Evolutionary conservation across 2,797 vertebrate species (phyloP).

Genomic region (Spheniscus humboldti): DNA sequence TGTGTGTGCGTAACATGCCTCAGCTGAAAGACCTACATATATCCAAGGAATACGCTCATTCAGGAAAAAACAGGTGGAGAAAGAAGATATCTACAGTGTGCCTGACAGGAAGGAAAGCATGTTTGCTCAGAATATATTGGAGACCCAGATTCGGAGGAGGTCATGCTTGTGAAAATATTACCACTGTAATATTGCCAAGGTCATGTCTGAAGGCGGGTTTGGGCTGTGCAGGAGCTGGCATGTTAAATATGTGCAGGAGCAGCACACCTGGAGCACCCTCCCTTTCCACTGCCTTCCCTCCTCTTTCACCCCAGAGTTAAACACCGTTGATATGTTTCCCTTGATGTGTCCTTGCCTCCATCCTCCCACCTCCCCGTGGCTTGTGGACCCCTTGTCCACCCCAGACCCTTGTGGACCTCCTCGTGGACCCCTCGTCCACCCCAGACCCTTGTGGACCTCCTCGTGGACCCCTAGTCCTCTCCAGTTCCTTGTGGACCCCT

Average conservation of each 20-base stretch:
- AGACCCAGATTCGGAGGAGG: conserved; percentile 13
- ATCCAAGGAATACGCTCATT: neutral
- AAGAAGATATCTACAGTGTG: conserved; percentile 6
- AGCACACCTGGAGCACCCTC: neutral
- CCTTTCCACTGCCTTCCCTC: neutral
- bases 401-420: neutral
- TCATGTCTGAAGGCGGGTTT: neutral
- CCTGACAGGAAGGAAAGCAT: neutral
- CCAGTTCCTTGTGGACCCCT: too few relatives aligned
- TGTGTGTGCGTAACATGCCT: accelerated
- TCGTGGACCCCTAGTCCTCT: accelerated
- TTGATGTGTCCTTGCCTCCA: accelerated
- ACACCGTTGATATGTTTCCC: accelerated
- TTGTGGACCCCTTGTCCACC: accelerated
- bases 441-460: neutral
- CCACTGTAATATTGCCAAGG: neutral
- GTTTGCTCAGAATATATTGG: conserved; percentile 60
- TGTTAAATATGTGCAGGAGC: neutral
- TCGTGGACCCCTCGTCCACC: accelerated
- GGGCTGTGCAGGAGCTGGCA: neutral
- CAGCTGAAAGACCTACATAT: accelerated
- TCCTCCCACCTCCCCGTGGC: accelerated
- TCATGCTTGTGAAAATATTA: conserved; percentile 36
- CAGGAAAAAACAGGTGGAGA: neutral
- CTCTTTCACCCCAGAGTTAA: neutral